These are phyloP conservation scores for Branchinecta lynchi DNA, from an alignment of 1,140 invertebrate species.

Conservation along the genomic window DNA sequence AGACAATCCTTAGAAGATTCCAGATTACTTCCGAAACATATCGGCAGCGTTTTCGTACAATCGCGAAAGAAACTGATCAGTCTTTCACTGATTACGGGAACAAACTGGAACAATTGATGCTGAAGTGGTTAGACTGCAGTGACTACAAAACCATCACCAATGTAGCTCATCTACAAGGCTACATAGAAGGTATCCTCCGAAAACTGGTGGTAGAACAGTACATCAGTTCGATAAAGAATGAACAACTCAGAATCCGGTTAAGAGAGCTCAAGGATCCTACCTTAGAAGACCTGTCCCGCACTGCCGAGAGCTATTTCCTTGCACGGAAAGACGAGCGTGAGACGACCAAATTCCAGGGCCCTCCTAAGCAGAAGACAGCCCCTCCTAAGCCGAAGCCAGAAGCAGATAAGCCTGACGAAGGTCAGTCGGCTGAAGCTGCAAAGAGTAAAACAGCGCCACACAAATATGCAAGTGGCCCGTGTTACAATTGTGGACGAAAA, in stretches of 20 bases:
- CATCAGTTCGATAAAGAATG: background rate
- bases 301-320: background rate
- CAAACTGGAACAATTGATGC: background rate
- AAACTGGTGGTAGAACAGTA: background rate
- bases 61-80: background rate
- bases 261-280: background rate
- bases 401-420: background rate
- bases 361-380: background rate
- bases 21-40: background rate
- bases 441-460: background rate
- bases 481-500: background rate
- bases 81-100: background rate
- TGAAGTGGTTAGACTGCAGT: background rate
- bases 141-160: background rate
- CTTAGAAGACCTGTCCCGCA: background rate
- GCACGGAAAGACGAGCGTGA: background rate
- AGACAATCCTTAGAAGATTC: background rate
- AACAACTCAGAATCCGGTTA: background rate
- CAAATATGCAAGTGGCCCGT: background rate
- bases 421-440: background rate
- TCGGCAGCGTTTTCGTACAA: background rate
- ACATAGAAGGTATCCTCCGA: background rate
- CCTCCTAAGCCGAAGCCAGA: background rate
- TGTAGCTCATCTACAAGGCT: background rate
- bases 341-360: background rate